These are phyloP conservation scores for Agapornis roseicollis DNA, from an alignment of 2,113 vertebrate genomes.

Conservation along the genomic window DNA sequence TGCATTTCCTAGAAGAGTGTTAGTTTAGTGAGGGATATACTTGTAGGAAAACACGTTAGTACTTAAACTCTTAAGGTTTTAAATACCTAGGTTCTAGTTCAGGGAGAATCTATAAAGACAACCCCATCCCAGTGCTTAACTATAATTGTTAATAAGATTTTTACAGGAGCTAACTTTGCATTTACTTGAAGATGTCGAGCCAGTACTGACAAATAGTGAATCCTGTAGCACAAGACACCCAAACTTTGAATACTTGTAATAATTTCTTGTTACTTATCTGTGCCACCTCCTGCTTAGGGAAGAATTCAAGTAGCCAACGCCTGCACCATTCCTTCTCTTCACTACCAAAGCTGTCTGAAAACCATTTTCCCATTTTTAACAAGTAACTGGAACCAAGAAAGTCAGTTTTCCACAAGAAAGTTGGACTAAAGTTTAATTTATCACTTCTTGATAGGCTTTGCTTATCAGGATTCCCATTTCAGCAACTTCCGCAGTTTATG, in stretches of 20 bases:
- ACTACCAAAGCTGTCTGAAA: neutral
- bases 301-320: neutral
- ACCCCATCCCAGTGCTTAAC: neutral
- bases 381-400: neutral
- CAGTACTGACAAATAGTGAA: neutral
- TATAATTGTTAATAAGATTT: neutral
- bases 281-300: neutral
- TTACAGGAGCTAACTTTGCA: neutral
- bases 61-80: neutral
- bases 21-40: neutral
- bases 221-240: neutral
- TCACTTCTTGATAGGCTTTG: neutral
- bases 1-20: neutral
- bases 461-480: neutral
- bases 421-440: neutral
- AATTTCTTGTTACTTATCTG: neutral
- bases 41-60: neutral
- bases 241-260: neutral
- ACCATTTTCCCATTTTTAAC: neutral
- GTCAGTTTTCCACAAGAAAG: neutral
- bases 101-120: neutral
- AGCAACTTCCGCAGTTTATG: neutral
- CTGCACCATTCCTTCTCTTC: neutral
- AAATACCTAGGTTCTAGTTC: neutral
- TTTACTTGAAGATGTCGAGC: neutral